phyloP scores from a whole-genome alignment of 2,888 invertebrate species.

The Lasioglossum marginatum region DNA sequence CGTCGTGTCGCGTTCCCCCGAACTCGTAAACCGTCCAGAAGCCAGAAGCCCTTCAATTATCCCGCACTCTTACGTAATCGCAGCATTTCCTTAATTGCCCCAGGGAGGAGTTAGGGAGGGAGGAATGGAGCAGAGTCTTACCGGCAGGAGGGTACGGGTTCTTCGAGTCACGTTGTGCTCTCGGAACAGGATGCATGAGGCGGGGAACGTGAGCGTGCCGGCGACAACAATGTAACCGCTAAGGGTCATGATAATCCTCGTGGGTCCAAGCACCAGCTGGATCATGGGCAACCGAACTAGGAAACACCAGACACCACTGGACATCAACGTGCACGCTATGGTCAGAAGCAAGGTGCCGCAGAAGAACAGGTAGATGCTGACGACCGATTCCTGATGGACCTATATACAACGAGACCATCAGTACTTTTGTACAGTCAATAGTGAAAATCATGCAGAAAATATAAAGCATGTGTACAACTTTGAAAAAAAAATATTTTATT shows the following conservation, averaged over 20 bases:
- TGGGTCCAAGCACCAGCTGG: conserved; percentile 61
- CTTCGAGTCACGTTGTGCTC: conserved; percentile 65
- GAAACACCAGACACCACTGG: conserved; percentile 62
- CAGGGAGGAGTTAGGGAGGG: not conserved
- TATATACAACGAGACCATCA: not conserved
- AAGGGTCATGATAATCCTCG: conserved; percentile 65
- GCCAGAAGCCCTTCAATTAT: conserved; percentile 54
- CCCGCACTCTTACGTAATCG: conserved; percentile 50
- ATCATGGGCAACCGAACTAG: conserved; percentile 66
- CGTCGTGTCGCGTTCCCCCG: not conserved
- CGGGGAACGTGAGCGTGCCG: conserved; percentile 63
- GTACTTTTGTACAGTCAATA: not conserved
- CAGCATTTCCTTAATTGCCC: conserved; percentile 55
- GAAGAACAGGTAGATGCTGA: conserved; percentile 49
- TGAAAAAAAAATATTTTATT: too few species aligned
- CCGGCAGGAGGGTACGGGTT: conserved; percentile 48
- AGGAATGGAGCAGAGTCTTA: conserved; percentile 26
- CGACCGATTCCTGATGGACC: conserved; percentile 6
- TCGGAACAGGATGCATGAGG: conserved; percentile 70
- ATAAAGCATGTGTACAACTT: too few species aligned
- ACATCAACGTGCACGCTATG: conserved; percentile 66
- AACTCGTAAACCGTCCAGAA: conserved; percentile 38
- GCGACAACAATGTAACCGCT: conserved; percentile 61
- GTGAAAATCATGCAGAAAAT: not conserved
- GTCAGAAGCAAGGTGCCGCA: conserved; percentile 63